Conservation (phyloP, 2,888 invertebrate species). For the Athrips mouffetella region DNA sequence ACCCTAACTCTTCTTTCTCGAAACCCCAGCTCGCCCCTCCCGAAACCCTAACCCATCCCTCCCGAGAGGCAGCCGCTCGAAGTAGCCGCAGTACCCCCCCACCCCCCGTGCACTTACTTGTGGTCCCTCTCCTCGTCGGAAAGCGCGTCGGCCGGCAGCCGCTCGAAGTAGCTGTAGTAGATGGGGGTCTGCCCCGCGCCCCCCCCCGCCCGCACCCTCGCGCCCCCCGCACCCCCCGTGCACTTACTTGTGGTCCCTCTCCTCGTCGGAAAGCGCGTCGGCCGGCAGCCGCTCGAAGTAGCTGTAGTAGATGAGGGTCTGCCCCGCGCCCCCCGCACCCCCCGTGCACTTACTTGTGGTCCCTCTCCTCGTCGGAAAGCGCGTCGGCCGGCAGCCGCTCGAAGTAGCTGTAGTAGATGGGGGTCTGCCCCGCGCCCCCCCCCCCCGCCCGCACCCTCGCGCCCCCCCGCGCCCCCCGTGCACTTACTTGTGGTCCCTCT, state of each 20-base stretch:
- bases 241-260: constrained; percentile 69
- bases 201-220: constrained; percentile 60
- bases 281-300: constrained; percentile 83
- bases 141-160: constrained; percentile 79
- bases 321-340: constrained; percentile 51
- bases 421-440: constrained; percentile 82
- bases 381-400: background rate
- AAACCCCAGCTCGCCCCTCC: too few relatives aligned
- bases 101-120: too few relatives aligned
- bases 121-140: too few relatives aligned
- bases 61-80: background rate
- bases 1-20: too few relatives aligned
- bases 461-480: too few relatives aligned
- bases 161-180: constrained; percentile 86
- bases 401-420: too few relatives aligned
- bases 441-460: constrained; percentile 46
- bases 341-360: too few relatives aligned
- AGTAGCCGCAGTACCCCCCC: too few relatives aligned
- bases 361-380: too few relatives aligned
- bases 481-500: too few relatives aligned
- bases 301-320: constrained; percentile 81
- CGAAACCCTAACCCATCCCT: too few relatives aligned
- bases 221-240: too few relatives aligned
- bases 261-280: constrained; percentile 81
- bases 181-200: constrained; percentile 58